phyloP scores from a whole-genome alignment of 2,888 invertebrate species.

The Tethea ocularis region DNA sequence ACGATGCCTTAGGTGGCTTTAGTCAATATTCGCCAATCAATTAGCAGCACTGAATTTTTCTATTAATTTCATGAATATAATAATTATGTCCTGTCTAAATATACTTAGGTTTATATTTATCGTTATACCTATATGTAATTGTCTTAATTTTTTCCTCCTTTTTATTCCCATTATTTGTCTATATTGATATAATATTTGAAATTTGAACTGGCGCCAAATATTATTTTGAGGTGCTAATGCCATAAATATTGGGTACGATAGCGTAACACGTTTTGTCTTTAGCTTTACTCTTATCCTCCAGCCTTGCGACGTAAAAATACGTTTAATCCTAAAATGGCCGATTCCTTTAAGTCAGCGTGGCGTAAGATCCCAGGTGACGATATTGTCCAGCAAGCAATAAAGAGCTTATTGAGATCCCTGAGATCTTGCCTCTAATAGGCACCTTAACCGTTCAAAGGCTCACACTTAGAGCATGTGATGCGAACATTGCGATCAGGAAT shows the following conservation, averaged over 20 bases:
- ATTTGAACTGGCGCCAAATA: too few relatives aligned
- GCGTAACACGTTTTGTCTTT: not conserved
- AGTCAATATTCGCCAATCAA: too few relatives aligned
- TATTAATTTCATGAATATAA: too few relatives aligned
- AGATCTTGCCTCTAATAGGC: constrained; percentile 26
- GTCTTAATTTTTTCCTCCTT: too few relatives aligned
- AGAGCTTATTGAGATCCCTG: constrained; percentile 45
- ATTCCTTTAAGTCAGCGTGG: constrained; percentile 16
- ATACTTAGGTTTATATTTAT: too few relatives aligned
- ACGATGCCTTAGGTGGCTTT: too few relatives aligned
- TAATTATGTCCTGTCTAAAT: too few relatives aligned
- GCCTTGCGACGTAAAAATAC: not conserved
- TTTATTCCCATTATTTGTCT: too few relatives aligned
- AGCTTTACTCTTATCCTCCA: not conserved
- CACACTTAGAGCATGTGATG: constrained; percentile 18
- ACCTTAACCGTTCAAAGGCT: constrained; percentile 22
- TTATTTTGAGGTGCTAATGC: too few relatives aligned
- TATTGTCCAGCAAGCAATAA: constrained; percentile 35
- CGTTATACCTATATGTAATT: too few relatives aligned
- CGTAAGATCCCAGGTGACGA: constrained; percentile 17
- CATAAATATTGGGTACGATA: not conserved
- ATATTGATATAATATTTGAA: too few relatives aligned
- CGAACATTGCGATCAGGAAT: constrained; percentile 8
- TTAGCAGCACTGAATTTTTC: too few relatives aligned
- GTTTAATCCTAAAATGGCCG: not conserved